These are phyloP conservation scores for Sturmia bella DNA, from an alignment of 2,888 invertebrate genomes.

Conservation along the genomic window DNA sequence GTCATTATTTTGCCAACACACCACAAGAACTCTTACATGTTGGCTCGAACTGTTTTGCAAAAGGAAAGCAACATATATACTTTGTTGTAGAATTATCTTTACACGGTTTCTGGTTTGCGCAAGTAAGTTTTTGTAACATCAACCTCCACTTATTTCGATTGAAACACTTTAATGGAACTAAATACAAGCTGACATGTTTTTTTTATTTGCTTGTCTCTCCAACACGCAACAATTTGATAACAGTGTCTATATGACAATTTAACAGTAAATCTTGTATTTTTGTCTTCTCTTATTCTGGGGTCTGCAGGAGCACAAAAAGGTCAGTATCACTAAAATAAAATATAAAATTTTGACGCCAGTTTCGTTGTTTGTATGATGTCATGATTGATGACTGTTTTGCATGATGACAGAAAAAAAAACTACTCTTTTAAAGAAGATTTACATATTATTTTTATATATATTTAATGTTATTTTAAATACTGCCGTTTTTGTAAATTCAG, in stretches of 20 bases:
- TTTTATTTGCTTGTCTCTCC: conserved; percentile 22
- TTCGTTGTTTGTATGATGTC: conserved; percentile 14
- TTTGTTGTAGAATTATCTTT: conserved; percentile 23
- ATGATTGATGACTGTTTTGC: conserved; percentile 66
- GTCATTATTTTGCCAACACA: conserved; percentile 55
- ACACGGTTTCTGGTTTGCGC: conserved; percentile 13
- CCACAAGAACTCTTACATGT: conserved; percentile 19
- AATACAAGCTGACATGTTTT: conserved; percentile 37
- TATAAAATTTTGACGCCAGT: conserved; percentile 9
- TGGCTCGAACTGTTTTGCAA: neutral
- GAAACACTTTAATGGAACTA: conserved; percentile 18
- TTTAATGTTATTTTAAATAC: conserved; percentile 1
- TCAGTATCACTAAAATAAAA: conserved; percentile 32
- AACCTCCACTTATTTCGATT: conserved; percentile 36
- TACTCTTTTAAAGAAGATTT: conserved; percentile 11
- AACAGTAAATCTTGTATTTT: conserved; percentile 17
- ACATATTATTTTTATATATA: neutral
- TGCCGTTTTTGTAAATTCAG: neutral
- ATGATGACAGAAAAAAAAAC: conserved; percentile 63
- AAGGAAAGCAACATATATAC: neutral
- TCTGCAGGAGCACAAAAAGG: conserved; percentile 6
- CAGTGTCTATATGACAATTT: conserved; percentile 41
- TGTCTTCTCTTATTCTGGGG: neutral
- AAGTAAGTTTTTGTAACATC: conserved; percentile 1
- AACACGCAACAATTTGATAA: conserved; percentile 47